Evolutionary conservation across 2,797 vertebrate genomes (phyloP), one percentile per base, ranked within the genome.

Genomic region (Pristis pectinata): DNA sequence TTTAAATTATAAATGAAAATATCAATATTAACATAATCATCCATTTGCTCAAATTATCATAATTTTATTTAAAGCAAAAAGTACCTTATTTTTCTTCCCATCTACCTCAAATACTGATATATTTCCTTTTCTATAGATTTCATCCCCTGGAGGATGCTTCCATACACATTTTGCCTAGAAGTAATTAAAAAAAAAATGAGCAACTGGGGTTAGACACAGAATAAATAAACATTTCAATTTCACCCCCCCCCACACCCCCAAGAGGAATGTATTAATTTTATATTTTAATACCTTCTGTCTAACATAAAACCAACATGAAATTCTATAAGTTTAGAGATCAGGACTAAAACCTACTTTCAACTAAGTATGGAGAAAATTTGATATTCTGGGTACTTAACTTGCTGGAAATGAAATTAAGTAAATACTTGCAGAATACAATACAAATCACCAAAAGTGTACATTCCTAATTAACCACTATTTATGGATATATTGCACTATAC

Each of bases 101-200:
- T 99, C 99, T 0, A 99, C 99, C 97, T 99, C 99, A 96, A 99
- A 99, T 92, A 99, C 99, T 0, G 99, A 99, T 96, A 99, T 99
- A 61, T 98, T 98, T 91, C 98, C 98, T 95, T 99, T 99, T 95
- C 99, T 97, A 96, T 99, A 99, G 95, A 99, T 98, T 95, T 99
- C 99, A 8, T 99, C 99, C 10, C 99, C 99, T 0, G 99, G 99
- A 0, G 99, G 99, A 95, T 99, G 99, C 95, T 99, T 99, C 99
- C 99, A 99, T 82, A 99, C 99, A 96, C 99, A 99, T 95, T 99
- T 99, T 15, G 99, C 99, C 99, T 99, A 87, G 0, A 95, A 83
- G 80, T 6, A 74, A 27, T 95, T 56, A 96, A 95, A 19, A 92
- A 85, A 37, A 94, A 56, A 44, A 94, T 49, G 44, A 30, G 95